Evolutionary conservation across 2,797 vertebrate genomes (phyloP), one percentile per base, ranked within the genome.

Genomic region (Falco berigora): DNA sequence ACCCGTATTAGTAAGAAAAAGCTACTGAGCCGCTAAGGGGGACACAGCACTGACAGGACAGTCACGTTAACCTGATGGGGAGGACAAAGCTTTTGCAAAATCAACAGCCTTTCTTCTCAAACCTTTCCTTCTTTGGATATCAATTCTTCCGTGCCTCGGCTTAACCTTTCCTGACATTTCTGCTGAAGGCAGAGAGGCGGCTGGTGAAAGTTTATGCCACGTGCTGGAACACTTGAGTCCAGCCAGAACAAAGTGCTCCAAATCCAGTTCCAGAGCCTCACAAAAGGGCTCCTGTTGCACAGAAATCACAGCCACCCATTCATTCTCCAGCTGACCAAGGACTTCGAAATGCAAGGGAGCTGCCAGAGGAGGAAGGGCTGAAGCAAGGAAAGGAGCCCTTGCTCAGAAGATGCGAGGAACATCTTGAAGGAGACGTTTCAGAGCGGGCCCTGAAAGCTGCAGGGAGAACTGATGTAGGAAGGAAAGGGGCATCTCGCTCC

Each of bases 271-370:
- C 83, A 76, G 84, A 34, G 28, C 32, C 94, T 81, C 67, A 98
- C 98, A 98, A 97, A 95, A 96, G 92, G 74, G 73, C 77, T 96
- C 95, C 97, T 98, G 97, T 98, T 91, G 81, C 44, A n/a, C 55
- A 81, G 92, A 49, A 95, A 94, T 79, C 94, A 95, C 83, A 95
- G 91, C 52, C 64, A 24, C 78, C 89, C 97, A 94, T 96, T 97
- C 96, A 94, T 58, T 68, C 52, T 4, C 1, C 0, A 75, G 93
- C 86, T 53, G 32, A 88, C 25, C 91, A 61, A 94, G 93, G 73
- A 47, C 92, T 88, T 61, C 20, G 44, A 92, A 86, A 96, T 47
- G 34, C 49, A 56, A 68, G 80, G 75, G 80, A 91, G 83, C 95
- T 79, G 94, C 95, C 72, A 93, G 52, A 56, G 82, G 92, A 81